Percentiles rank a stretch among this genome's conserved stretches.
phyloP scores from a whole-genome alignment of 2,888 invertebrate genomes.

The Apotomis turbidana region DNA sequence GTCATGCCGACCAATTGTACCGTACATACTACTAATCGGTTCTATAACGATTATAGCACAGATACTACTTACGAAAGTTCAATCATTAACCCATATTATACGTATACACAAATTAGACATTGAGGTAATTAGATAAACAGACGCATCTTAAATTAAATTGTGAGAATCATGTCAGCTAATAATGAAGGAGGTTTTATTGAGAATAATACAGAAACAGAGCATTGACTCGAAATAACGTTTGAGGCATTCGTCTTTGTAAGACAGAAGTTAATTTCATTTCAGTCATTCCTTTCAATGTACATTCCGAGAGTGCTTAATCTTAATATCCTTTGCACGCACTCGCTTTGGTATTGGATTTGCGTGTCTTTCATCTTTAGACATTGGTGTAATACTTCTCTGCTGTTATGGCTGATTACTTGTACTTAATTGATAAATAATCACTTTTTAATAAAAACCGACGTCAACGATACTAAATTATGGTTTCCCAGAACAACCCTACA shows the following conservation, averaged over 20 bases:
- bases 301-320: slow-evolving; percentile 23
- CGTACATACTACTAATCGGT: no score
- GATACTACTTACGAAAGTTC: no score
- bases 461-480: no score
- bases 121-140: not conserved
- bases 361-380: slow-evolving; percentile 18
- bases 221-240: slow-evolving; percentile 11
- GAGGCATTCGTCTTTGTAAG: slow-evolving; percentile 1
- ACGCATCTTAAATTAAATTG: not conserved
- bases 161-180: not conserved
- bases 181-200: not conserved
- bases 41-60: no score
- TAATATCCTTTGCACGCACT: slow-evolving; percentile 26
- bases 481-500: no score
- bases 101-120: no score
- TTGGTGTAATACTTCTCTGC: not conserved
- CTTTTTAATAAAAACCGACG: no score
- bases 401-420: not conserved
- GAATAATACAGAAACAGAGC: not conserved
- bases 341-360: slow-evolving; percentile 13
- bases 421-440: slow-evolving; percentile 14
- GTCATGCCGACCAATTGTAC: no score
- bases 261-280: slow-evolving; percentile 19
- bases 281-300: slow-evolving; percentile 28
- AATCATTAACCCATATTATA: no score